Evolutionary conservation across 2,888 invertebrate species (phyloP).

Genomic region (Vannuccia rotundouncinata): DNA sequence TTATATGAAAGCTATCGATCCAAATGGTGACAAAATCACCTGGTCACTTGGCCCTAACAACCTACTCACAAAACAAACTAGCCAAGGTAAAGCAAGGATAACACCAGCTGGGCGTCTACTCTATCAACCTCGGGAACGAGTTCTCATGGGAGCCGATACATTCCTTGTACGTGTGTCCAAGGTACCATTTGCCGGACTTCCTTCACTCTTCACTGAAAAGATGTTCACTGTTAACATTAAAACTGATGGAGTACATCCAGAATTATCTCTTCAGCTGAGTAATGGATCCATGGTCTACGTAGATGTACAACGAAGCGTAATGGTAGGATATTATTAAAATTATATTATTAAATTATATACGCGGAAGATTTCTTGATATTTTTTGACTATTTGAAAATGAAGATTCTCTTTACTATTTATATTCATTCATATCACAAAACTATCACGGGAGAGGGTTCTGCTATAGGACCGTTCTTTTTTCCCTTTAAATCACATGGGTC

Average conservation of each 20-base stretch:
- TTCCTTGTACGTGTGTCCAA: background rate
- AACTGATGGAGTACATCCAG: background rate
- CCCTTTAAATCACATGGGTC: background rate
- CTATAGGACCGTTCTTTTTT: too few relatives aligned
- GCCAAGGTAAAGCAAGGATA: background rate
- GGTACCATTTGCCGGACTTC: background rate
- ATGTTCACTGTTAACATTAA: background rate
- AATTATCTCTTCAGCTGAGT: background rate
- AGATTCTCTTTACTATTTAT: too few relatives aligned
- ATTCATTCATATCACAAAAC: too few relatives aligned
- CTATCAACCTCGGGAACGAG: background rate
- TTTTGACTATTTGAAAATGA: too few relatives aligned
- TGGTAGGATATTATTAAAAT: background rate
- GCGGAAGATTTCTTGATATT: background rate
- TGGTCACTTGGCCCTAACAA: background rate
- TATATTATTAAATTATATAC: background rate
- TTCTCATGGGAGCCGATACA: background rate
- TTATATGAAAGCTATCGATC: background rate
- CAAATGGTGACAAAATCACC: background rate
- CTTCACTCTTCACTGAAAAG: background rate
- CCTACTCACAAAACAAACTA: background rate
- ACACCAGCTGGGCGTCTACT: background rate
- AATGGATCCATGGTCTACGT: background rate
- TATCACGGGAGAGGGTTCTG: too few relatives aligned
- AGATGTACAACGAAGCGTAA: background rate